Conservation (phyloP, 2,888 invertebrate genomes). For the Parnassius glacialis region DNA sequence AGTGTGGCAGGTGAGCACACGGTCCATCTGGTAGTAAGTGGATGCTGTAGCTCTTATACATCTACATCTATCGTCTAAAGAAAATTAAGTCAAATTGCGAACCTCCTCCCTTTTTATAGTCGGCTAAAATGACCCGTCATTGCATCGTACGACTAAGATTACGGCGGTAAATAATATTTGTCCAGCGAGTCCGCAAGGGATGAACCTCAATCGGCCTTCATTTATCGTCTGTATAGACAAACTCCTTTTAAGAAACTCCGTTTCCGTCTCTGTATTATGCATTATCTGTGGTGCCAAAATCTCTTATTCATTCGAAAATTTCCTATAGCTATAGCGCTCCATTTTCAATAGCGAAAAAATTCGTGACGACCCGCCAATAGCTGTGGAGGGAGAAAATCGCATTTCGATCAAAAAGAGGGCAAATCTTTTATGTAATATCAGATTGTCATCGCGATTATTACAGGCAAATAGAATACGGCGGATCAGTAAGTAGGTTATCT, state of each 20-base stretch:
- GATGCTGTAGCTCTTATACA: too few relatives aligned
- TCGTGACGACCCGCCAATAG: constrained; percentile 73
- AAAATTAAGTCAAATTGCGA: too few relatives aligned
- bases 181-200: background rate
- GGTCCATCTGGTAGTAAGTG: too few relatives aligned
- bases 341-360: constrained; percentile 74
- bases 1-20: too few relatives aligned
- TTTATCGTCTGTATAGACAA: background rate
- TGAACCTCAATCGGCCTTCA: background rate
- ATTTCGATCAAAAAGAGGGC: constrained; percentile 79
- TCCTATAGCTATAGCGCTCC: constrained; percentile 63
- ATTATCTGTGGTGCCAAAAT: constrained; percentile 65
- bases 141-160: background rate
- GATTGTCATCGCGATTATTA: constrained; percentile 82
- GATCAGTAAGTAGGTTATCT: constrained; percentile 80
- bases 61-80: too few relatives aligned
- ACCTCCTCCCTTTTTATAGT: too few relatives aligned
- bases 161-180: background rate
- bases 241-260: constrained; percentile 11
- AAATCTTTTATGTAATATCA: constrained; percentile 81
- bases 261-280: constrained; percentile 49
- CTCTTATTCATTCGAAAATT: constrained; percentile 74
- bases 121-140: too few relatives aligned
- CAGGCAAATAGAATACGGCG: constrained; percentile 80
- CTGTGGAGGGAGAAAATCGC: constrained; percentile 77